Evolutionary conservation across 2,113 vertebrate species (phyloP), one percentile per base, ranked within the genome.

Genomic region (Phylloscopus trochilus): DNA sequence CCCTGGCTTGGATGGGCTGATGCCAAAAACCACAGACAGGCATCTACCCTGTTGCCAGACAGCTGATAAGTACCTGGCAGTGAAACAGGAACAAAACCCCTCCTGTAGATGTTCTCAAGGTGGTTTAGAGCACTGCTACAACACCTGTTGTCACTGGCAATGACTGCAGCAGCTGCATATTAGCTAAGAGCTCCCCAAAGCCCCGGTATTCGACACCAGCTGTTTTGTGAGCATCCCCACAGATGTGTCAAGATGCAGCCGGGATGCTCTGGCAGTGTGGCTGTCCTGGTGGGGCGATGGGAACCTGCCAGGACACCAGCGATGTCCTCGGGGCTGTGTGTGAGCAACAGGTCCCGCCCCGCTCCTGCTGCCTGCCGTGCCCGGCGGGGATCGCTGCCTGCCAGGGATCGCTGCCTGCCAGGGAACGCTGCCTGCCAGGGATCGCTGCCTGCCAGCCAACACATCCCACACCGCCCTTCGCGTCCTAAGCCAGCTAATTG

Each of bases 181-280:
- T 20, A 66, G 39, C 27, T 2, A 47, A 84, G 69, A 91, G 49
- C 74, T 64, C 53, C 41, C 22, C 46, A 84, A 91, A 79, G 18
- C 70, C 37, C 1, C 0, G 30, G 11, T 8, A 15, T 28, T 73
- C 5, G 27, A 73, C 3, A 13, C 4, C 5, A 33, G 28, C 49
- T 23, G 70, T 47, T 17, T 7, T 0, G 2, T 2, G 39, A 67
- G 47, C 70, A 55, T 64, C 49, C 39, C 31, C 39, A 19, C 12
- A 15, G 62, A 4, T 6, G 20, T 15, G 30, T 39, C 82, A 55
- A 55, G n/a, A 44, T 7, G 47, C 62, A 52, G 60, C 12, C 76
- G 13, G 72, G 56, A 31, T 11, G 21, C 37, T 1, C 30, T 4
- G 77, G 26, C 11, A 46, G 4, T 41, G 66, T 4, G n/a, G 49